Evolutionary conservation across 2,888 invertebrate genomes (phyloP), one percentile per base, ranked within the genome.

Genomic region (Dryadula phaetusa): DNA sequence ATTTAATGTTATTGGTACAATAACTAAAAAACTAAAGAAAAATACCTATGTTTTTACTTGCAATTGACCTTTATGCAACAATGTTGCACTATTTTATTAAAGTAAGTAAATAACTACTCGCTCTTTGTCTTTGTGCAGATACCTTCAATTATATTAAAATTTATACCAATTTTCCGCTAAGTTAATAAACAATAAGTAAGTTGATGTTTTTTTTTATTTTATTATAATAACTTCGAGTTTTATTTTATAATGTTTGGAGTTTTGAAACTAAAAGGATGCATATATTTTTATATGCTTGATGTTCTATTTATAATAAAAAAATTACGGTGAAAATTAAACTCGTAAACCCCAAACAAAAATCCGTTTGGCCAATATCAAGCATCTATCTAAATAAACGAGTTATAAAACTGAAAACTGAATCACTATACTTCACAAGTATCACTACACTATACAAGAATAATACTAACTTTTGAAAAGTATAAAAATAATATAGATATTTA

Each of bases 31-130:
- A 18, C 6, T 20, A 62, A 22, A 8, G 44, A 58, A 25, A 3
- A 3, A 18, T 25, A 37, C n/a, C n/a, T n/a, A n/a, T 18, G 14
- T 32, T 58, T 52, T 42, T 58, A 54, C 16, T 47, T n/a, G 16
- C n/a, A 42, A 56, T 32, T 28, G 18, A 42, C 60, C 60, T 60
- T 60, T 32, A 18, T 46, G 42, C 67, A 63, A 67, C 67, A 20
- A 34, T 44, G 67, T 67, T 67, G 74, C 71, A 64, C 7, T 60
- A n/a, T 53, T 22, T 62, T 60, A 69, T 68, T 65, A 67, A 64
- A 65, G 42, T 63, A 63, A 49, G 25, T 2, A 64, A 63, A 67
- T 68, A 66, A 54, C 47, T 42, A 56, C 32, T n/a, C 10, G 52
- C 22, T 44, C 37, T 52, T 67, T 72, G 65, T 62, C 63, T 60